These are phyloP conservation scores for Eupithecia pulchellata DNA, from an alignment of 2,888 invertebrate genomes.

Conservation along the genomic window DNA sequence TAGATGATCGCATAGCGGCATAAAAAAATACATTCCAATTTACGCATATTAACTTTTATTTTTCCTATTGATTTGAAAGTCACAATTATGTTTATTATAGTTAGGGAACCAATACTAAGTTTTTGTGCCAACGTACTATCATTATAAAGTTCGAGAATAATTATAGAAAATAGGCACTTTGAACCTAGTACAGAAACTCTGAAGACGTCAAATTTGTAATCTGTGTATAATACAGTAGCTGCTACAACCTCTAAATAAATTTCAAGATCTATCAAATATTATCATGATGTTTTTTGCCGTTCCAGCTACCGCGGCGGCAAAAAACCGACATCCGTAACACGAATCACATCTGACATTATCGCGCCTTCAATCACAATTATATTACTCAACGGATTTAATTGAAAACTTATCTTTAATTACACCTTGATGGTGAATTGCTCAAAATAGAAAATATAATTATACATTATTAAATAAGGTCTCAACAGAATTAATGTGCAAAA, in stretches of 20 bases:
- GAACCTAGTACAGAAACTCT: no score
- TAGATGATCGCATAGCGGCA: not conserved
- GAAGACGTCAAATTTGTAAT: no score
- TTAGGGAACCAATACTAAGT: no score
- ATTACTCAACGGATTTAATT: slow-evolving; percentile 49
- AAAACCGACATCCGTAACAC: slow-evolving; percentile 40
- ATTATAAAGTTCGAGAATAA: no score
- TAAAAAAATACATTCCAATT: not conserved
- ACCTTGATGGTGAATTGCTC: slow-evolving; percentile 33
- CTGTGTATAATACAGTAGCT: not conserved
- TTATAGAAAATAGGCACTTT: no score
- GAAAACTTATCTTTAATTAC: slow-evolving; percentile 52
- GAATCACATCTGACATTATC: slow-evolving; percentile 52
- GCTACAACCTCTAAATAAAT: not conserved
- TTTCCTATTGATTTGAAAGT: not conserved
- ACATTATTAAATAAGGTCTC: no score
- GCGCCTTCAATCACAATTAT: slow-evolving; percentile 32
- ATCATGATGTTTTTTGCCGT: slow-evolving; percentile 15
- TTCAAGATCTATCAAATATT: not conserved
- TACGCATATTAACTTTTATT: not conserved
- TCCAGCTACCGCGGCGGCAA: slow-evolving; percentile 19
- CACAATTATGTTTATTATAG: not conserved
- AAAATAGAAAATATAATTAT: not conserved
- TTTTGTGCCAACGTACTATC: no score
- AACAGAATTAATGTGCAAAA: not conserved